Evolutionary conservation across 1,140 invertebrate genomes (phyloP), one percentile per base, ranked within the genome.

Genomic region (Bilobella aurantiaca): DNA sequence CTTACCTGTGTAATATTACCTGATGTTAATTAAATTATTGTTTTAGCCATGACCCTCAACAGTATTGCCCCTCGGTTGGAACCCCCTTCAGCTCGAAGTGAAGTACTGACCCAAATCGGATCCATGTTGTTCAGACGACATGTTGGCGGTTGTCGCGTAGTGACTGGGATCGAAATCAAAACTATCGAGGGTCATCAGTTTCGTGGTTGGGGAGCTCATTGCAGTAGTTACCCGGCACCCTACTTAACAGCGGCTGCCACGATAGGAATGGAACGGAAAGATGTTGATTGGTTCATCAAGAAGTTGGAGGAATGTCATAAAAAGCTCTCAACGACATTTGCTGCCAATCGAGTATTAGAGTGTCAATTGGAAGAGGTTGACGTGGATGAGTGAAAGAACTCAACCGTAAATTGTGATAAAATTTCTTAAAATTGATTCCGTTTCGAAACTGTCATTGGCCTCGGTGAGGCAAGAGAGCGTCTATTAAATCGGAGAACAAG

Each of bases 161-260:
- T 86, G 53, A 79, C 82, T 16, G 78, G 79, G 23, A 77, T 77
- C 14, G 82, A 83, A 64, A 74, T 75, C 14, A 85, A 84, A 75
- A 78, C 78, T 64, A 80, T 86, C 62, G 79, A 79, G 66, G 80
- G 79, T 27, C 78, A 80, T 67, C 79, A 81, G 71, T 85, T 84
- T 75, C 79, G 81, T 78, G 85, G 85, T 32, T 89, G 86, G 85
- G 86, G 87, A 53, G 81, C 85, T 27, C 86, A 88, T 75, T 80
- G 79, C 66, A 80, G 82, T 71, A 80, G 79, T 70, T 86, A 85
- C 74, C 81, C 82, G 29, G 77, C 78, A 62, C 78, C 83, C 23
- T 89, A 89, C 74, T 76, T 89, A 49, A 89, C 87, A 23, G 86
- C 84, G 53, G 86, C 87, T 23, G 86, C 86, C 18, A 80, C 84